Evolutionary conservation across 2,888 invertebrate species (phyloP), one percentile per base, ranked within the genome.

Genomic region (Drosophila testacea): DNA sequence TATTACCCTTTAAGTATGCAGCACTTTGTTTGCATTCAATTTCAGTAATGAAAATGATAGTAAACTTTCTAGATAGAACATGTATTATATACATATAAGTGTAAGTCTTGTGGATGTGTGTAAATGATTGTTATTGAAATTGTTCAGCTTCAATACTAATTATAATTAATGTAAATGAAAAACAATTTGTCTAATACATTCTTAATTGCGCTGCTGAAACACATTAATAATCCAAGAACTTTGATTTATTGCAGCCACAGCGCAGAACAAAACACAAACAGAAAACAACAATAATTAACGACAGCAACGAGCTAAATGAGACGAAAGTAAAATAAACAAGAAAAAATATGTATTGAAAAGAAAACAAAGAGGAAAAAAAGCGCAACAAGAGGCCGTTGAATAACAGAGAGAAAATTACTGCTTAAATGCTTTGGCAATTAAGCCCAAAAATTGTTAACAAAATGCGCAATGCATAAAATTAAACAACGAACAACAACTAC

Each of bases 161-260:
- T 83, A 69, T 81, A 83, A 77, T 82, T 70, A 81, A 82, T 82
- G 82, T 55, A 69, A 81, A 87, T 84, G 75, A 27, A 54, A 59
- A 74, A 51, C 61, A 59, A 70, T 77, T 80, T 62, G 32, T 32
- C 65, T 62, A 76, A 76, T 60, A 47, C 41, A 32, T 51, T 54
- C 16, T 32, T 30, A 41, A 54, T 38, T 46, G 16, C 36, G 30
- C 30, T 30, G 16, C 30, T 6, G 44, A 9, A 32, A 41, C 55
- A 46, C 78, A 77, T 77, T 71, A 67, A 81, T 77, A 80, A 77
- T 52, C 46, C 48, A 11, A 16, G 48, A 69, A 83, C 54, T 85
- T 79, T 83, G 88, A 83, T 83, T 84, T 83, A 89, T 89, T 84
- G 65, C 90, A 83, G 83, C 50, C 70, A 41, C 75, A 48, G 10